phyloP scores from a whole-genome alignment of 2,888 invertebrate species.

The Spatulosminthurus flaviceps region DNA sequence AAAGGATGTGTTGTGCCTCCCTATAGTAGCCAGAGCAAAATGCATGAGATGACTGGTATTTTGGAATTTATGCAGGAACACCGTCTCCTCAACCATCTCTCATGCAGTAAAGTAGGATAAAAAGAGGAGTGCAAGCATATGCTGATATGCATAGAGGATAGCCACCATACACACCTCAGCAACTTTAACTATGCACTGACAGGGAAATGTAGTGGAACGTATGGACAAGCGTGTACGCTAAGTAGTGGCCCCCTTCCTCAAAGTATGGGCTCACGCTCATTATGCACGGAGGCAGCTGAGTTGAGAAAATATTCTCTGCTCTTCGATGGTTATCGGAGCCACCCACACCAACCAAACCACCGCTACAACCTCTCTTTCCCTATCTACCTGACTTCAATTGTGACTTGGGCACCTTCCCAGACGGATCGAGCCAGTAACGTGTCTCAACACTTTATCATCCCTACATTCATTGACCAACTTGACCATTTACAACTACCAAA shows the following conservation, averaged over 20 bases:
- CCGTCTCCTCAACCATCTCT: neutral
- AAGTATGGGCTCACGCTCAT: slow-evolving; percentile 3
- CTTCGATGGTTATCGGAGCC: slow-evolving; percentile 35
- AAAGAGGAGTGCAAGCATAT: too few relatives aligned
- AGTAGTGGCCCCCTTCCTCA: slow-evolving; percentile 25
- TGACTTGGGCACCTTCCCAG: slow-evolving; percentile 25
- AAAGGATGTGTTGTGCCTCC: slow-evolving; percentile 18
- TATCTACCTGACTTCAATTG: slow-evolving; percentile 30
- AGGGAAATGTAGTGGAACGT: slow-evolving; percentile 18
- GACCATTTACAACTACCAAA: neutral
- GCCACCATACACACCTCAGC: too few relatives aligned
- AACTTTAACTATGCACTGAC: neutral
- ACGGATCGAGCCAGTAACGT: slow-evolving; percentile 7
- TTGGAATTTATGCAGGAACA: slow-evolving; percentile 26
- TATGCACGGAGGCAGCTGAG: slow-evolving; percentile 11
- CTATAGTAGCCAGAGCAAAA: too few relatives aligned
- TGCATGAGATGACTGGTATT: neutral
- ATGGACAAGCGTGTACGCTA: slow-evolving; percentile 19
- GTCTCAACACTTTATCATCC: slow-evolving; percentile 9
- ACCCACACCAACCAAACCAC: slow-evolving; percentile 41
- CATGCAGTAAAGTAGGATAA: too few relatives aligned
- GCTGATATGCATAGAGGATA: too few relatives aligned
- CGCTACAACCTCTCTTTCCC: slow-evolving; percentile 12
- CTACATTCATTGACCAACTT: neutral
- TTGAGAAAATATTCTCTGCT: slow-evolving; percentile 29